Conservation (phyloP, 2,113 vertebrate genomes). For the Australoheros scitulus region DNA sequence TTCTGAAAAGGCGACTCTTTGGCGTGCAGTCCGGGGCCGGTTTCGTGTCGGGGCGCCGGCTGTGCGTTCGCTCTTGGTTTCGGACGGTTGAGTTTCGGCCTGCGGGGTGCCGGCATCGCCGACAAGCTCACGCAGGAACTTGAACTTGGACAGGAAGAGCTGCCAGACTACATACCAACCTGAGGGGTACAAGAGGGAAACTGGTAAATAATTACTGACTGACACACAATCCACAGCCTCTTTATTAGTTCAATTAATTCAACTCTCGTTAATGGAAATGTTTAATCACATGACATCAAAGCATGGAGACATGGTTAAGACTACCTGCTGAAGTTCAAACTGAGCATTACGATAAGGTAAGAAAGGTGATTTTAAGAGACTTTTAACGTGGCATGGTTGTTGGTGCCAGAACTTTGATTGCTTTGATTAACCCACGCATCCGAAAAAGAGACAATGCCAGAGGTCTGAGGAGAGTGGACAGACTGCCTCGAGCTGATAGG, state of each 20-base stretch:
- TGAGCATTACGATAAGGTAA: too few species aligned
- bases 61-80: constrained; percentile 82
- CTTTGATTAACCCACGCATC: too few species aligned
- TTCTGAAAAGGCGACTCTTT: constrained; percentile 81
- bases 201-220: not conserved
- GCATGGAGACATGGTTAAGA: not conserved
- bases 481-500: too few species aligned
- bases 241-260: too few species aligned
- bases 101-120: constrained; percentile 91
- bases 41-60: constrained; percentile 68
- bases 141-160: constrained; percentile 97
- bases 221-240: too few species aligned
- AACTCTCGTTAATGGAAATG: not conserved
- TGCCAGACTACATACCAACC: constrained; percentile 99
- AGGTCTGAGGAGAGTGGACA: too few species aligned
- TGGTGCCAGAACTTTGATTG: too few species aligned
- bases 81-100: constrained; percentile 86
- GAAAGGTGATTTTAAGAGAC: too few species aligned
- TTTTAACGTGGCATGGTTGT: too few species aligned
- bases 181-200: constrained; percentile 56
- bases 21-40: constrained; percentile 84
- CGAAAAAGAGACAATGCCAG: too few species aligned
- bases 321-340: too few species aligned
- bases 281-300: not conserved
- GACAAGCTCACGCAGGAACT: constrained; percentile 95